Percentiles rank a stretch among this genome's conserved stretches.
phyloP scores from a whole-genome alignment of 1,140 invertebrate species.

The Riptortus pedestris region DNA sequence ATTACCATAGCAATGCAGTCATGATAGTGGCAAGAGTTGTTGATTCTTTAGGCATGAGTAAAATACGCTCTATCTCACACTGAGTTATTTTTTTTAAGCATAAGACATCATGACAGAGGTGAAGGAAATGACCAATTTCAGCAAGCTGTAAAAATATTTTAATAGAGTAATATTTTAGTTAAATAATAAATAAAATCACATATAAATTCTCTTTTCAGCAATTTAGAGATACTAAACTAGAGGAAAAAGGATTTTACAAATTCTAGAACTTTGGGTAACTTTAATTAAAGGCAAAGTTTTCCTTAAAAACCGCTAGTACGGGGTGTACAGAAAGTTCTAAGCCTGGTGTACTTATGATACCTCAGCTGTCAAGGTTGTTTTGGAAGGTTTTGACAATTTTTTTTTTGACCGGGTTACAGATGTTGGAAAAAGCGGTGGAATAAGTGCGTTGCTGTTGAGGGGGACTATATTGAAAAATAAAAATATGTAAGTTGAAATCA shows the following conservation, averaged over 20 bases:
- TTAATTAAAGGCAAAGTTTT: neutral
- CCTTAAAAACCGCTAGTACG: too few relatives aligned
- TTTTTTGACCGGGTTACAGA: too few relatives aligned
- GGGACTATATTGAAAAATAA: too few relatives aligned
- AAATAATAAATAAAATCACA: slow-evolving; percentile 16
- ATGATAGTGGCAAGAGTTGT: slow-evolving; percentile 40
- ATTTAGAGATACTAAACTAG: neutral
- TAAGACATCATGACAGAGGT: slow-evolving; percentile 39
- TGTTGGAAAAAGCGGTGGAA: too few relatives aligned
- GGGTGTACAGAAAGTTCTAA: too few relatives aligned
- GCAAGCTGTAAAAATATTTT: slow-evolving; percentile 23
- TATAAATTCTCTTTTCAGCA: neutral
- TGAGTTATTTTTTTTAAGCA: slow-evolving; percentile 38
- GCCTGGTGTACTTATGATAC: too few relatives aligned
- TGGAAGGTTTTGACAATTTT: too few relatives aligned
- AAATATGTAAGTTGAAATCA: too few relatives aligned
- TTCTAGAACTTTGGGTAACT: neutral
- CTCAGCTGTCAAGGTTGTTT: too few relatives aligned
- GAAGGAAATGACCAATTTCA: slow-evolving; percentile 43
- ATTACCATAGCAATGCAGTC: slow-evolving; percentile 40
- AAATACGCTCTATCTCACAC: slow-evolving; percentile 43
- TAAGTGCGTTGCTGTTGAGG: too few relatives aligned
- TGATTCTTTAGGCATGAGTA: slow-evolving; percentile 41
- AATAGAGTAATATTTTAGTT: neutral
- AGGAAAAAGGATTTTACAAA: neutral